These are phyloP conservation scores for Aporrectodea caliginosa DNA, from an alignment of 1,140 invertebrate genomes.

Conservation along the genomic window DNA sequence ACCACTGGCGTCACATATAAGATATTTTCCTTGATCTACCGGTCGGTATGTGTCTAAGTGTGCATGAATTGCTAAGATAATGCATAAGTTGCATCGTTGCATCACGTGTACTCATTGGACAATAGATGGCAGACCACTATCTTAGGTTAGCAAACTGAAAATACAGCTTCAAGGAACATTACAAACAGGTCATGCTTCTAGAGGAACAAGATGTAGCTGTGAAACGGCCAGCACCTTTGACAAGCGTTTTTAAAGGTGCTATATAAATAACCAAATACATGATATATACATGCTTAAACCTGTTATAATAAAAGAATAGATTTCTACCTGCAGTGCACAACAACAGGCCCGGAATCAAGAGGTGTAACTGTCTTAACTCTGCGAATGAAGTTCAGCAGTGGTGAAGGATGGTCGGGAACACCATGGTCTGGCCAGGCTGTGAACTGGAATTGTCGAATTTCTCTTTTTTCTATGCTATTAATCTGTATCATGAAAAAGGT, in stretches of 20 bases:
- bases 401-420: conserved; percentile 95
- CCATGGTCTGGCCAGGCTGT: conserved; percentile 99
- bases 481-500: not conserved
- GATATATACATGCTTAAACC: not conserved
- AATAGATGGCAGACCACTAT: too few relatives aligned
- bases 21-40: too few relatives aligned
- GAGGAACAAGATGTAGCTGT: not conserved
- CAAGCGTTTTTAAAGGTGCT: too few relatives aligned
- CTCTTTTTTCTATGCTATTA: not conserved
- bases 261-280: not conserved
- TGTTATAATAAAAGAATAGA: too few relatives aligned
- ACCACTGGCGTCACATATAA: too few relatives aligned
- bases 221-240: not conserved
- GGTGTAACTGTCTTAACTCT: conserved; percentile 67
- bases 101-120: too few relatives aligned
- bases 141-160: too few relatives aligned
- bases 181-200: not conserved
- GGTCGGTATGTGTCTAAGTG: too few relatives aligned
- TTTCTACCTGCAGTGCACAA: conserved; percentile 57
- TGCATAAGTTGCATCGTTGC: too few relatives aligned
- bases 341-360: conserved; percentile 63
- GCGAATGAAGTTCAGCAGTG: conserved; percentile 93
- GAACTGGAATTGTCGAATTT: conserved; percentile 71
- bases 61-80: too few relatives aligned
- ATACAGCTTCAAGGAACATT: too few relatives aligned